Evolutionary conservation across 2,888 invertebrate species (phyloP), one percentile per base, ranked within the genome.

Genomic region (Ichneumoninae sp.): DNA sequence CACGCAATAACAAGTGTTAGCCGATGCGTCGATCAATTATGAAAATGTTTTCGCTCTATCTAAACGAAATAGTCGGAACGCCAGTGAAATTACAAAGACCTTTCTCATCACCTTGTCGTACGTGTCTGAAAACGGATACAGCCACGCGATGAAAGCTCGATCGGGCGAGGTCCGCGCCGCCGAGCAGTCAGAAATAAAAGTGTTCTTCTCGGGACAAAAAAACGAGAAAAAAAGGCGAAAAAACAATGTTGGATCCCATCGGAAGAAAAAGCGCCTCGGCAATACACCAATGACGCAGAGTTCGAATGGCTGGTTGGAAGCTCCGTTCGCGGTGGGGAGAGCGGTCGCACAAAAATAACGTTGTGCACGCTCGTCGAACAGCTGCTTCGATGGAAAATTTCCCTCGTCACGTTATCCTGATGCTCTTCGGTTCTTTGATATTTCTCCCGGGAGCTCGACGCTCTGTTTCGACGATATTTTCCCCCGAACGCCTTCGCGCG

Each of bases 341-440:
- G 36, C 52, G 76, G 47, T 52, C 47, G 75, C 85, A 86, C 88
- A 90, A 89, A 90, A 90, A 90, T 90, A 90, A 89, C 87, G 62
- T 85, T 62, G 40, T 33, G 62, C 69, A 76, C 40, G 47, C 50
- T 60, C 50, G 86, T 72, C 87, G 82, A 83, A 86, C 85, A 83
- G 83, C 82, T 84, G 86, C 84, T 84, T 65, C 83, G 80, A 86
- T 89, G 89, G 88, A 89, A 90, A 90, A 83, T 90, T 90, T 75
- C 76, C 66, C 86, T 62, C 70, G 69, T 47, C 70, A 6, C 72
- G 36, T 54, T 68, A 47, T 70, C 52, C 52, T 70, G 60, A 10
- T 19, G 36, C 62, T 62, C n/a, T 69, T 57, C 68, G 60, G 26
- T 40, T 66, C 78, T 75, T 75, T 60, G 70, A 82, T 79, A 52